Percentiles rank a stretch among this genome's conserved stretches.
Conservation (phyloP, 2,797 vertebrate species). For the Uromys caudimaculatus region DNA sequence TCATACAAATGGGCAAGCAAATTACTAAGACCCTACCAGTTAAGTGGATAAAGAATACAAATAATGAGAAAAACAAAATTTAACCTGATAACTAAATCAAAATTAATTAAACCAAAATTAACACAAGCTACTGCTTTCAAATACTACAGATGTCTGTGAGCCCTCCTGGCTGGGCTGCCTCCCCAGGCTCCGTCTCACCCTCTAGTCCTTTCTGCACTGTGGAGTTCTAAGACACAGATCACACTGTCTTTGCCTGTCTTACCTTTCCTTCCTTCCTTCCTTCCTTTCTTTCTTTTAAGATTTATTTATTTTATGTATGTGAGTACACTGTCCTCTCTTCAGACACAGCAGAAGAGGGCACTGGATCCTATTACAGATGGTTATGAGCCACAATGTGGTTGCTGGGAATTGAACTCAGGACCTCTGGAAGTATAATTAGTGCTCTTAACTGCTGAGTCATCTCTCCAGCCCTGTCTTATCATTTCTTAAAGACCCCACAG, state of each 20-base stretch:
- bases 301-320: background rate
- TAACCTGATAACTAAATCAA: conserved; percentile 19
- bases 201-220: background rate
- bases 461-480: background rate
- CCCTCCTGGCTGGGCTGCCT: background rate
- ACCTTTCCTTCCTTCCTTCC: background rate
- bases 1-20: conserved; percentile 65
- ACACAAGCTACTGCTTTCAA: conserved; percentile 25
- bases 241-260: background rate
- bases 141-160: background rate
- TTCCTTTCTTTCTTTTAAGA: background rate
- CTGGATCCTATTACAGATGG: background rate
- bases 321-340: background rate
- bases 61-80: conserved; percentile 46
- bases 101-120: conserved; percentile 46
- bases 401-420: background rate
- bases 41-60: conserved; percentile 60
- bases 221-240: conserved; percentile 5
- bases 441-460: background rate
- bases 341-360: background rate
- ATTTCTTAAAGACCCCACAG: background rate
- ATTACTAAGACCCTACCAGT: conserved; percentile 51
- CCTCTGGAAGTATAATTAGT: background rate
- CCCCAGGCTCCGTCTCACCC: background rate
- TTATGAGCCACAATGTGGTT: background rate